Evolutionary conservation across 2,113 vertebrate genomes (phyloP).

Genomic region (Lipotes vexillifer): DNA sequence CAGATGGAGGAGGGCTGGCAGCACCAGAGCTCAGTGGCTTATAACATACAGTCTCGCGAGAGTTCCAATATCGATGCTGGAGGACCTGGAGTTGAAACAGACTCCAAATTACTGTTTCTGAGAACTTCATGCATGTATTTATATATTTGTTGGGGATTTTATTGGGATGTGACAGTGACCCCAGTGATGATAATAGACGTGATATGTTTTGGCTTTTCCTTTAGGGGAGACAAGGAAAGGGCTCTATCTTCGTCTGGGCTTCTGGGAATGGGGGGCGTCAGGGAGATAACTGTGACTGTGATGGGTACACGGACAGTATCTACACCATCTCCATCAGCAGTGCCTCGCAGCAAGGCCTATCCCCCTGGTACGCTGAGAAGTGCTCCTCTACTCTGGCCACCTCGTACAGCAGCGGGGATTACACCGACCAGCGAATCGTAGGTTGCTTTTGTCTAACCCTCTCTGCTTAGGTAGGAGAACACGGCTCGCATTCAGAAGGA

Average conservation of each 20-base stretch:
- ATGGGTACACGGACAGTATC: slow-evolving; percentile 98
- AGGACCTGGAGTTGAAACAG: not conserved
- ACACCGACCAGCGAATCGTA: slow-evolving; percentile 98
- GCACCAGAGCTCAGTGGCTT: not conserved
- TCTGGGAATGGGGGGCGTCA: slow-evolving; percentile 97
- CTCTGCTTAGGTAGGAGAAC: not conserved
- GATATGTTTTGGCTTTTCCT: slow-evolving; percentile 22
- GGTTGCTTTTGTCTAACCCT: slow-evolving; percentile 74
- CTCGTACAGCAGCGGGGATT: slow-evolving; percentile 98
- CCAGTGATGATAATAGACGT: not conserved
- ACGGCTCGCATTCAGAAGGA: not conserved
- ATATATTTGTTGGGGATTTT: not conserved
- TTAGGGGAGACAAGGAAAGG: slow-evolving; percentile 95
- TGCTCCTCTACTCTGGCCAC: slow-evolving; percentile 98
- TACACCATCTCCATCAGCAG: slow-evolving; percentile 99
- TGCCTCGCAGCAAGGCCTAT: slow-evolving; percentile 96
- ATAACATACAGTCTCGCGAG: fast-evolving
- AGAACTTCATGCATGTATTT: not conserved
- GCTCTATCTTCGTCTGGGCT: slow-evolving; percentile 99
- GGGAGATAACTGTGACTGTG: slow-evolving; percentile 98
- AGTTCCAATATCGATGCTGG: not conserved
- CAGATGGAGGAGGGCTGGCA: too few species aligned
- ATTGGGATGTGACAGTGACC: not conserved
- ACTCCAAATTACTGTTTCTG: not conserved
- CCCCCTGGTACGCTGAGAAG: slow-evolving; percentile 99